phyloP scores from a whole-genome alignment of 2,113 vertebrate genomes.

The Todiramphus saurophagus region DNA sequence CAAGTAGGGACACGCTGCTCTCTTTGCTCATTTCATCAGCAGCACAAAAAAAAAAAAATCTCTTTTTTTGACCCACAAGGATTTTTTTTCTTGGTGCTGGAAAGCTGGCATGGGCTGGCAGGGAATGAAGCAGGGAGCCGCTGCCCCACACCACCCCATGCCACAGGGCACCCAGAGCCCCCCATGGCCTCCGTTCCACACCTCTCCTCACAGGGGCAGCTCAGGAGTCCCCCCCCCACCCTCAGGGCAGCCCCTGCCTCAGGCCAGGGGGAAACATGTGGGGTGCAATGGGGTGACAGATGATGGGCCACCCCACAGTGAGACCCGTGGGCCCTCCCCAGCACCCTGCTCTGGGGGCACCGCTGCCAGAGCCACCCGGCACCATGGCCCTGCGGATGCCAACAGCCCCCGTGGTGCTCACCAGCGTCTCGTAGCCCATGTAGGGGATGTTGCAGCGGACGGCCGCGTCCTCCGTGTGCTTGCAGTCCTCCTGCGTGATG shows the following conservation, averaged over 20 bases:
- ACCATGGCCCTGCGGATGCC: fast-evolving
- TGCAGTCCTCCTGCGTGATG: constrained; percentile 90
- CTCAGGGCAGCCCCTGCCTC: not conserved
- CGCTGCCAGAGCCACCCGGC: fast-evolving
- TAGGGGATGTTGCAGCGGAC: constrained; percentile 90
- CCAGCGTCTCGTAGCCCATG: constrained; percentile 88
- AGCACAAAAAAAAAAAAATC: not conserved
- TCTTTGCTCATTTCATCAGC: not conserved
- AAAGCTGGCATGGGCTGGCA: not conserved
- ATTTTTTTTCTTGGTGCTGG: not conserved
- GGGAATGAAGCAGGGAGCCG: not conserved
- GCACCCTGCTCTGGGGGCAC: fast-evolving
- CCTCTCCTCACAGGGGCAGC: not conserved
- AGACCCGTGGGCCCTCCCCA: not conserved
- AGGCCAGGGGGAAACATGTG: not conserved
- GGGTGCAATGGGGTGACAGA: not conserved
- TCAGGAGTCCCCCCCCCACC: not conserved
- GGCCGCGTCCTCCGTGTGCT: constrained; percentile 85
- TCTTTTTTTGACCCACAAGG: not conserved
- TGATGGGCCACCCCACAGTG: fast-evolving
- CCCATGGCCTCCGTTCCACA: too few species aligned
- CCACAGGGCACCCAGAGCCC: not conserved
- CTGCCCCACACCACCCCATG: not conserved
- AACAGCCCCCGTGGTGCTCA: not conserved
- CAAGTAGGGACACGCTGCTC: fast-evolving